Base-by-base conservation (phyloP, 2,888 invertebrate species). In the Resseliella maxima region DNA sequence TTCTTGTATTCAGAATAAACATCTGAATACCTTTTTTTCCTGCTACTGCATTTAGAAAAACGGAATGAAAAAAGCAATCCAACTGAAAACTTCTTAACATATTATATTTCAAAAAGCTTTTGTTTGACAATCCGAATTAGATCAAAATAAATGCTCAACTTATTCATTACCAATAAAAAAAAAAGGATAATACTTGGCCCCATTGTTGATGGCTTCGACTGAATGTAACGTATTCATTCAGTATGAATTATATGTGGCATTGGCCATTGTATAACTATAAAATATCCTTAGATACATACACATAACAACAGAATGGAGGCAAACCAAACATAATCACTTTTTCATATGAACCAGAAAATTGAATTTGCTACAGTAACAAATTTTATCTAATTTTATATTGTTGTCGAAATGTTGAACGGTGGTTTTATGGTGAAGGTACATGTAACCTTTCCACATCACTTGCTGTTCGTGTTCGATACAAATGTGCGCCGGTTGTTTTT, bases 311-410 rank as follows among this genome's bases (percentile, higher is more conserved):
- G 15, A n/a, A n/a, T n/a, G n/a, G n/a, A n/a, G n/a, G n/a, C 31
- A 72, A 50, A 72, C 35, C 72, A 15, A 72, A 35, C 18, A 72
- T 31, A 72, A 72, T 72, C 72, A 72, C 72, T 72, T 72, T 27
- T 72, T 72, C 72, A 72, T 72, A 72, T 72, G 72, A 72, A 72
- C 72, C 72, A 72, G 72, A 72, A 72, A 72, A 72, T 72, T 72
- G 72, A 72, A 72, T 72, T 72, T 72, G 72, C 35, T 72, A 72
- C 59, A 59, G 59, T 59, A 8, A 59, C 72, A 72, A 72, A 72
- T 72, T 72, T 72, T 72, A 72, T 72, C 72, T 72, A 72, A 72
- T 72, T 72, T 31, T 31, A 72, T 72, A 72, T 72, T 72, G 35
- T 72, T 72, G 72, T 72, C 72, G 72, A 72, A 72, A 72, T 72